A percentile compares a stretch with the other conserved stretches of the same genome.
Conservation (phyloP, 2,888 invertebrate genomes). For the Sphecodes monilicornis region DNA sequence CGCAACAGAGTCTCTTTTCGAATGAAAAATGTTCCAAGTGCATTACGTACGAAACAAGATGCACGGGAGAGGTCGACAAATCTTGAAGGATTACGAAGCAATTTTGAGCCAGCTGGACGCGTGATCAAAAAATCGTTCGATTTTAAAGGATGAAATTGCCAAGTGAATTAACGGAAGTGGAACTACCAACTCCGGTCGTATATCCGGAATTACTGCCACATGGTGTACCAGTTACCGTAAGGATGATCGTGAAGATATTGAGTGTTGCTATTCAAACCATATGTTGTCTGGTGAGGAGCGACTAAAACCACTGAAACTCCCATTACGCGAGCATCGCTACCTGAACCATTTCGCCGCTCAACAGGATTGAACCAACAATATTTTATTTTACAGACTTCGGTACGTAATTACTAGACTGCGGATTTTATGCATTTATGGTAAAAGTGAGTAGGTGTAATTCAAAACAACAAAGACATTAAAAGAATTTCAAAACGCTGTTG, state of each 20-base stretch:
- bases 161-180: neutral
- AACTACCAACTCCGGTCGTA: neutral
- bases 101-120: neutral
- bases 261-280: neutral
- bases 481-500: too few relatives aligned
- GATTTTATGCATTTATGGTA: too few relatives aligned
- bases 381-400: neutral
- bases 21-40: conserved; percentile 9
- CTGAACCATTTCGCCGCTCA: neutral
- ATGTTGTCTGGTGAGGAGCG: neutral
- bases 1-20: neutral
- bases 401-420: too few relatives aligned
- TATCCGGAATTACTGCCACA: neutral
- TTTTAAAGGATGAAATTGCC: neutral
- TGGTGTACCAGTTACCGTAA: neutral
- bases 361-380: neutral
- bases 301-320: neutral
- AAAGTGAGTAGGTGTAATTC: too few relatives aligned
- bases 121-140: neutral
- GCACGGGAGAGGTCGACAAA: neutral
- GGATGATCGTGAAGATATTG: conserved; percentile 5
- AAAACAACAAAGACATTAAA: too few relatives aligned
- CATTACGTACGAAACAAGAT: neutral
- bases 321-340: neutral
- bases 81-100: neutral